phyloP scores from a whole-genome alignment of 2,113 vertebrate species.

The Paedocypris sp. region DNA sequence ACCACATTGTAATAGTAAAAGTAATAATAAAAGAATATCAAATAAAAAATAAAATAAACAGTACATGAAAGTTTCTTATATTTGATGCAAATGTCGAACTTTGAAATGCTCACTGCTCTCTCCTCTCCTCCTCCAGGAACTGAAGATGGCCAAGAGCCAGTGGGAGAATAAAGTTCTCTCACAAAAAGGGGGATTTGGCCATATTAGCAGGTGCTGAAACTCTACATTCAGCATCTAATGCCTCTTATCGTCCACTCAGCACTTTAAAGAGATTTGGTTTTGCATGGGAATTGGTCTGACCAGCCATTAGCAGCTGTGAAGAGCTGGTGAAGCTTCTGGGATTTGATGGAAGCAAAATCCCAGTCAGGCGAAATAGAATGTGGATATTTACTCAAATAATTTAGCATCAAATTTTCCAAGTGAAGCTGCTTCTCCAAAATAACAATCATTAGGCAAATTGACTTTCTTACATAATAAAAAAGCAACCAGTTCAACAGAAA shows the following conservation, averaged over 20 bases:
- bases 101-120: no score
- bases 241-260: conserved; percentile 10
- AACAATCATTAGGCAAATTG: neutral
- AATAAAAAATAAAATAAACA: no score
- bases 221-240: conserved; percentile 12
- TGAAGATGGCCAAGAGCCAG: neutral
- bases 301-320: neutral
- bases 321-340: neutral
- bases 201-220: conserved; percentile 45
- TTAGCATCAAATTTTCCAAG: conserved; percentile 1
- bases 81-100: no score
- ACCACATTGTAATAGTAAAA: neutral
- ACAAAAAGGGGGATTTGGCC: conserved; percentile 22
- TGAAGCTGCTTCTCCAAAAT: no score
- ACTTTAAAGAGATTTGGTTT: conserved; percentile 18
- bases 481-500: neutral
- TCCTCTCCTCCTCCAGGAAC: neutral
- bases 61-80: no score
- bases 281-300: conserved; percentile 8
- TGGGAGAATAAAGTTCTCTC: neutral
- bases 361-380: conserved; percentile 9
- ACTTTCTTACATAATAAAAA: neutral
- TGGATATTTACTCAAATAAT: neutral
- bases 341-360: neutral
- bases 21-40: no score